phyloP scores from a whole-genome alignment of 1,140 invertebrate species.

The Drosophila dunni region DNA sequence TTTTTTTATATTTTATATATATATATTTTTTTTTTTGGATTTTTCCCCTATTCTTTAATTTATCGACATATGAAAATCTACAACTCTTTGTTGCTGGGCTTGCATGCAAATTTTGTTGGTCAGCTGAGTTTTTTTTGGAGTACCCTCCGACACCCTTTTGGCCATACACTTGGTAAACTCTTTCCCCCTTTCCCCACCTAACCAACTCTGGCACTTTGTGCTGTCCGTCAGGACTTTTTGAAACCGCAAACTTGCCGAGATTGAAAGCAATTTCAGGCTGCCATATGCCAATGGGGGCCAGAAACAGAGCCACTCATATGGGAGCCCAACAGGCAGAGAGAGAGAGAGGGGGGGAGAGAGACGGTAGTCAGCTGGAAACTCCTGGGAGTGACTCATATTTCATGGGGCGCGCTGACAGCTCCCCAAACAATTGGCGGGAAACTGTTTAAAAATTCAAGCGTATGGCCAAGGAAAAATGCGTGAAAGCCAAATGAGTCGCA shows the following conservation, averaged over 20 bases:
- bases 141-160: background rate
- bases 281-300: conserved; percentile 26
- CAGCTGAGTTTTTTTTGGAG: conserved; percentile 34
- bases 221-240: background rate
- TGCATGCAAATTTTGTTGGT: conserved; percentile 52
- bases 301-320: background rate
- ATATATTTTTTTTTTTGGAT: conserved; percentile 1
- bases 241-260: conserved; percentile 46
- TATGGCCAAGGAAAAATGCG: conserved; percentile 58
- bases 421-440: conserved; percentile 58
- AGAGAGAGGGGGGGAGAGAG: background rate
- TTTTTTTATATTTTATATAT: conserved; percentile 7
- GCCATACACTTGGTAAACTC: background rate
- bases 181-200: background rate
- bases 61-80: conserved; percentile 55
- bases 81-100: conserved; percentile 19
- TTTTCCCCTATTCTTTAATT: conserved; percentile 27
- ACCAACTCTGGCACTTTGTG: background rate
- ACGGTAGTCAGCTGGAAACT: conserved; percentile 3
- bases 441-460: conserved; percentile 67
- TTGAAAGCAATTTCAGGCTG: conserved; percentile 55
- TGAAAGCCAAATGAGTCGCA: conserved; percentile 69
- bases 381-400: conserved; percentile 56
- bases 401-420: conserved; percentile 64
- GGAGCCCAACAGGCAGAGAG: conserved; percentile 2